Base-by-base conservation (phyloP, 2,113 vertebrate species). In the Gasterosteus aculeatus region DNA sequence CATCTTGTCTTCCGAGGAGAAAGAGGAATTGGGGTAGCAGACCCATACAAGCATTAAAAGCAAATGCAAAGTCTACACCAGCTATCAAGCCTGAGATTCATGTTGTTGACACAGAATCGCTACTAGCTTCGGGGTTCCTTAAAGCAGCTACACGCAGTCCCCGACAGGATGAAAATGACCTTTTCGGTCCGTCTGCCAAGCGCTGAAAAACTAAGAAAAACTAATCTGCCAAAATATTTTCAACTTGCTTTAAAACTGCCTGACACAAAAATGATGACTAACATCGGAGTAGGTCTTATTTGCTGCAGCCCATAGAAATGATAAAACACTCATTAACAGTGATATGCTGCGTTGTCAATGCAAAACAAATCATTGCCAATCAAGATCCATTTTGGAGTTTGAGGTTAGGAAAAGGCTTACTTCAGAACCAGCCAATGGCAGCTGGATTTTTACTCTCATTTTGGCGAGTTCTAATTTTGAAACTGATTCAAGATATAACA, bases 51-150 rank as follows among this genome's bases (percentile, higher is more conserved):
- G 41, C 18, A 71, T 6, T 19, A 26, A 38, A 49, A 14, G 15
- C 14, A 38, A 41, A 66, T 47, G 49, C 15, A 38, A 59, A 51
- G 18, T 60, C 33, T 29, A 42, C 22, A 44, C 73, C 54, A 68
- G 38, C 42, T 49, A 29, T 75, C 10, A 67, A 51, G 35, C 22
- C 7, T 15, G 15, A 11, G 10, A 7, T 63, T 33, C 0, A 0
- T 49, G 56, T 54, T 38, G 5, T 33, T 39, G 19, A 49, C 56
- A 41, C 57, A 18, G 4, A 73, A 44, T 73, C 38, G 53, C 60
- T 44, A 6, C 26, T 38, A 44, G 39, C 22, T 54, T 49, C 12
- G 26, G 31, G 12, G 53, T 31, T 47, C 15, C 31, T 66, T 29
- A 29, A 15, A 49, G 16, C n/a, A 15, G 65, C 29, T 46, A 47